These are phyloP conservation scores for Isaurus tuberculatus DNA, from an alignment of 92 coral and sea anemone species.

Conservation along the genomic window DNA sequence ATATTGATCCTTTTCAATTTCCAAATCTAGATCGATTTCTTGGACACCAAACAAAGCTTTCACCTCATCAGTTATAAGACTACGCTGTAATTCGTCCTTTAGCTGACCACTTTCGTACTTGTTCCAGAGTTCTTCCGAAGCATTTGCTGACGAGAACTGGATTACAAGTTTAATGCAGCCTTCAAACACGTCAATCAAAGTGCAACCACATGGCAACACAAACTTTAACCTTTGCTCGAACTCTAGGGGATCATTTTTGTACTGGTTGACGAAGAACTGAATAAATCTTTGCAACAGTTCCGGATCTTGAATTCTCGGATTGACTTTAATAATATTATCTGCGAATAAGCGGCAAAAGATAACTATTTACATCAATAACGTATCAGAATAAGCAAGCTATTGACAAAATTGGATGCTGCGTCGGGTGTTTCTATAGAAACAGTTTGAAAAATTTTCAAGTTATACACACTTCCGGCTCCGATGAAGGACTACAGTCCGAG, in stretches of 20 bases:
- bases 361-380: not conserved
- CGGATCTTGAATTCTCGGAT: not conserved
- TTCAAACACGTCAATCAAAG: not conserved
- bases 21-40: not conserved
- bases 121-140: slow-evolving; percentile 26
- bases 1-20: not conserved
- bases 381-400: no score
- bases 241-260: not conserved
- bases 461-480: no score
- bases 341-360: no score
- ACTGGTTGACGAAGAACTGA: not conserved
- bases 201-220: slow-evolving; percentile 13
- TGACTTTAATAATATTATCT: not conserved
- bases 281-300: not conserved
- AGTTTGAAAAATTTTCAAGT: no score
- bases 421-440: no score
- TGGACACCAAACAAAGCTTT: not conserved
- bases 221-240: not conserved
- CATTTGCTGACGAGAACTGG: slow-evolving; percentile 4
- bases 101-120: slow-evolving; percentile 14
- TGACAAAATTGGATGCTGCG: no score
- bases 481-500: no score
- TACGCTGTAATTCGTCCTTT: not conserved
- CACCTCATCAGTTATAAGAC: slow-evolving; percentile 22
- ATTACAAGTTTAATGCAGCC: slow-evolving; percentile 10